Conservation (phyloP, 2,888 invertebrate species). For the Dexiosoma caninum region DNA sequence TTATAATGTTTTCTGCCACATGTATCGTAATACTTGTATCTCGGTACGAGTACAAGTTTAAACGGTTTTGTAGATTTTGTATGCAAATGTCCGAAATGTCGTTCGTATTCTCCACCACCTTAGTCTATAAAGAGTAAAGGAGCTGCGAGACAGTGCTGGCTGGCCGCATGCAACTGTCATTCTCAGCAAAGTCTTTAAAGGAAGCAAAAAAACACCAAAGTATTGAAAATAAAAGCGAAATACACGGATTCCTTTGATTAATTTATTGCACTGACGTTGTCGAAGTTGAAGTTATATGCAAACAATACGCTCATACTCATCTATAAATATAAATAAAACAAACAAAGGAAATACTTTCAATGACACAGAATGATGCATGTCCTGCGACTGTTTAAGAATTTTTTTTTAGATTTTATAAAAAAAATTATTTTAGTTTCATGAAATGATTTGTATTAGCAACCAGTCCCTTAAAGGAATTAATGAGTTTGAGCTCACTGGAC, state of each 20-base stretch:
- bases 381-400: conserved; percentile 16
- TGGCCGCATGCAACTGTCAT: conserved; percentile 24
- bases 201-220: not conserved
- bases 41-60: not conserved
- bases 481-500: no score
- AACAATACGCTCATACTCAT: conserved; percentile 54
- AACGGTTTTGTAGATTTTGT: conserved; percentile 42
- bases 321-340: not conserved
- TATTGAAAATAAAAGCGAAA: conserved; percentile 43
- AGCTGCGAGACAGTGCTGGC: not conserved
- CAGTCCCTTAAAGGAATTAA: no score
- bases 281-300: conserved; percentile 64
- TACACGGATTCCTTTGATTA: conserved; percentile 63
- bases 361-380: conserved; percentile 63
- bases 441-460: no score
- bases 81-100: conserved; percentile 62
- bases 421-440: no score
- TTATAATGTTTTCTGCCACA: conserved; percentile 18
- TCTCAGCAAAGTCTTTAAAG: conserved; percentile 1
- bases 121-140: not conserved
- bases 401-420: no score
- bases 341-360: conserved; percentile 58
- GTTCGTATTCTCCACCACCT: conserved; percentile 42
- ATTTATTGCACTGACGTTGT: conserved; percentile 65
- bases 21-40: not conserved